Percentiles rank a stretch among this genome's conserved stretches.
Evolutionary conservation across 2,888 invertebrate genomes (phyloP).

Genomic region (Ochropleura plecta): DNA sequence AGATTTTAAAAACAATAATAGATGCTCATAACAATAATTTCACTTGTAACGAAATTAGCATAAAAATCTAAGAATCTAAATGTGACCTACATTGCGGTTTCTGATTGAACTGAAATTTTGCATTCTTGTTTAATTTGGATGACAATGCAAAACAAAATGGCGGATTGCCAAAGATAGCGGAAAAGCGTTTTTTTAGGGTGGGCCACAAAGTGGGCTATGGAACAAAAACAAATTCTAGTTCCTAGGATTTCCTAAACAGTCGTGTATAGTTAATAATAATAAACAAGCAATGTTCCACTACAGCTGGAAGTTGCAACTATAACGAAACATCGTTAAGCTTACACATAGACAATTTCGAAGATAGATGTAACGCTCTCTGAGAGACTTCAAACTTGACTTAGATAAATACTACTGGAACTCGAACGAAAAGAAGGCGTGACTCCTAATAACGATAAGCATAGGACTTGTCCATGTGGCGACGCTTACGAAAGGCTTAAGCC

Average conservation of each 20-base stretch:
- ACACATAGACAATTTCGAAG: slow-evolving; percentile 40
- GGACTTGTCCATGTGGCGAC: not conserved
- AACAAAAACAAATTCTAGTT: too few species aligned
- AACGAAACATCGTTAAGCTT: slow-evolving; percentile 30
- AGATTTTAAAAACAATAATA: too few species aligned
- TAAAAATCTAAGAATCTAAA: too few species aligned
- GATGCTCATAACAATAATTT: too few species aligned
- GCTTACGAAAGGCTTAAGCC: not conserved
- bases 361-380: slow-evolving; percentile 35
- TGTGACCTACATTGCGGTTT: too few species aligned
- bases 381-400: slow-evolving; percentile 37
- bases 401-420: slow-evolving; percentile 16
- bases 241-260: not conserved
- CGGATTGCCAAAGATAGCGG: too few species aligned
- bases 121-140: too few species aligned
- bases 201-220: too few species aligned
- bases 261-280: slow-evolving; percentile 15
- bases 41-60: too few species aligned
- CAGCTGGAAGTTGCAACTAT: slow-evolving; percentile 20
- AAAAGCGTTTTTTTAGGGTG: too few species aligned
- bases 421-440: not conserved
- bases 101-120: too few species aligned
- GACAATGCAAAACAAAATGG: too few species aligned
- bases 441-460: not conserved
- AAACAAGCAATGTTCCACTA: not conserved